A percentile compares a stretch with the other conserved stretches of the same genome.
Conservation (phyloP, 2,888 invertebrate species). For the Aelia acuminata region DNA sequence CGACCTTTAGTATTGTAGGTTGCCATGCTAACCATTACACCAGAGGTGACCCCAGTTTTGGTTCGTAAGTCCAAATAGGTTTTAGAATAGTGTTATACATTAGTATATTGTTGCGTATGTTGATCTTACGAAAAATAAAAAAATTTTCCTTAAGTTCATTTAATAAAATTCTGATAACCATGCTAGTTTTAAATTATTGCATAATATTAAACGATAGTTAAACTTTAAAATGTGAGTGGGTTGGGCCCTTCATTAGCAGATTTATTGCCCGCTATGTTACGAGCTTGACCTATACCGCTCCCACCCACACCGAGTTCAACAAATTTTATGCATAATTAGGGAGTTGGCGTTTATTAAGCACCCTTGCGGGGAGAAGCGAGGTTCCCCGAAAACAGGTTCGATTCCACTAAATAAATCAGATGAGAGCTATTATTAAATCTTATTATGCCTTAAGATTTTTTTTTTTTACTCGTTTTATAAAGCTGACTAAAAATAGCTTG, state of each 20-base stretch:
- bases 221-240: not conserved
- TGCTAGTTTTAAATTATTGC: no score
- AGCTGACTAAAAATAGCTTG: not conserved
- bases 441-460: not conserved
- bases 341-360: not conserved
- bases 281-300: not conserved
- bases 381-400: not conserved
- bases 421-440: not conserved
- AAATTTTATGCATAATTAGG: not conserved
- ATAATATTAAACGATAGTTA: no score
- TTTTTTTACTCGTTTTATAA: not conserved
- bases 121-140: no score
- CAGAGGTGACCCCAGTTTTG: no score
- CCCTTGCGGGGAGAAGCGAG: no score
- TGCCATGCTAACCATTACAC: no score
- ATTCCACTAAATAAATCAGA: not conserved
- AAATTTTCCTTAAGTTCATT: no score
- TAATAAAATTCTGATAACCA: no score
- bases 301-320: not conserved
- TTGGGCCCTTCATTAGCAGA: not conserved
- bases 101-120: no score
- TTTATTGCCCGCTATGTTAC: not conserved
- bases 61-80: no score
- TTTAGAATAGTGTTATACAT: no score
- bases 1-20: no score